phyloP scores from a whole-genome alignment of 2,797 vertebrate genomes.

The Syngnathus rostellatus region DNA sequence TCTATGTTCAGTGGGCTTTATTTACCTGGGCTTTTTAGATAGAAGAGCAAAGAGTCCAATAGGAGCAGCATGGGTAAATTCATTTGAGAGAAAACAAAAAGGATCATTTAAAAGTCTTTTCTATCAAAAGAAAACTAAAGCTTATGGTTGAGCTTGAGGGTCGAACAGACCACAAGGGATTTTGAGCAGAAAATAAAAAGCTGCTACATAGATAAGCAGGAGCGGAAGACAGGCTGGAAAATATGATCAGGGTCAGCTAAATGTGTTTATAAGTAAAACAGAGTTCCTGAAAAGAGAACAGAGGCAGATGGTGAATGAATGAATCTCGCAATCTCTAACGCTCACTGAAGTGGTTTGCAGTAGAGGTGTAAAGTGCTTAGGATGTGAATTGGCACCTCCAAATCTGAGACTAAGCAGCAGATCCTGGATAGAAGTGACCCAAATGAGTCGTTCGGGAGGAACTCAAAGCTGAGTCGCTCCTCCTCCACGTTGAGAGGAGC shows the following conservation, averaged over 20 bases:
- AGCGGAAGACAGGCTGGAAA: not conserved
- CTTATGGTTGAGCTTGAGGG: not conserved
- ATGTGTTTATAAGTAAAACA: not conserved
- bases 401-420: too few species aligned
- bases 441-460: too few species aligned
- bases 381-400: too few species aligned
- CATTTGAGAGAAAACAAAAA: too few species aligned
- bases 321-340: not conserved
- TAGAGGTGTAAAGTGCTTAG: too few species aligned
- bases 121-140: not conserved
- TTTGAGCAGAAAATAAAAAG: not conserved
- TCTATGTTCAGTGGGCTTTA: not conserved
- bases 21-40: not conserved
- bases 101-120: not conserved
- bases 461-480: too few species aligned
- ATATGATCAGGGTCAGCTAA: not conserved
- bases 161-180: not conserved
- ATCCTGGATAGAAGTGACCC: too few species aligned
- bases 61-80: not conserved
- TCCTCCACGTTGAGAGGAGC: too few species aligned
- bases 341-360: too few species aligned
- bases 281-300: not conserved
- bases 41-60: not conserved
- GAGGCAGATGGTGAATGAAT: not conserved
- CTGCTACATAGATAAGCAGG: not conserved